A percentile compares a stretch with the other conserved stretches of the same genome.
phyloP scores from a whole-genome alignment of 1,140 invertebrate genomes.

The Stenopsyche tienmushanensis region DNA sequence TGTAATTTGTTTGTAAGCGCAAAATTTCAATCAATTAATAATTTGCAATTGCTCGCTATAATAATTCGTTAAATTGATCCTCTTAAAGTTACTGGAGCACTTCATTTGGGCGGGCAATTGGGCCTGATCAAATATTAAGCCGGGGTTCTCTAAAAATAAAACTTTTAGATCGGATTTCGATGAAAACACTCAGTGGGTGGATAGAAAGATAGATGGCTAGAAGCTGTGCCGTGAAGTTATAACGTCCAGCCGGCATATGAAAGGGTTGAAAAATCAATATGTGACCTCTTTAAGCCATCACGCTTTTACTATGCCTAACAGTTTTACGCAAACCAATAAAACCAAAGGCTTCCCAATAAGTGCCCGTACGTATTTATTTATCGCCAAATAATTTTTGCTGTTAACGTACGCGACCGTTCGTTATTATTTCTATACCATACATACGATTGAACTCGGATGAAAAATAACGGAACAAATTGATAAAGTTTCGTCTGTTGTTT shows the following conservation, averaged over 20 bases:
- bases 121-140: constrained; percentile 19
- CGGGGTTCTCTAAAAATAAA: constrained; percentile 6
- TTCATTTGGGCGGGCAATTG: background rate
- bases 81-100: constrained; percentile 14
- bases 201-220: constrained; percentile 2
- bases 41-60: too few relatives aligned
- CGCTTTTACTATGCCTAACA: background rate
- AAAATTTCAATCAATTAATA: too few relatives aligned
- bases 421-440: too few relatives aligned
- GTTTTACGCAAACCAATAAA: background rate
- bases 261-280: constrained; percentile 41
- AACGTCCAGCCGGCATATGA: constrained; percentile 20
- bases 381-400: too few relatives aligned
- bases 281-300: constrained; percentile 33
- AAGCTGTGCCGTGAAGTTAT: background rate
- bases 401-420: too few relatives aligned
- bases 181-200: background rate
- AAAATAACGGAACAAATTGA: constrained; percentile 27
- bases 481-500: constrained; percentile 27
- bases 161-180: background rate
- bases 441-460: constrained; percentile 5
- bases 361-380: too few relatives aligned
- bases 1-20: too few relatives aligned
- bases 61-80: constrained; percentile 9
- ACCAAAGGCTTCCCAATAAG: background rate